Percentiles rank a stretch among this genome's conserved stretches.
Conservation (phyloP, 2,888 invertebrate genomes). For the Phortica okadai region DNA sequence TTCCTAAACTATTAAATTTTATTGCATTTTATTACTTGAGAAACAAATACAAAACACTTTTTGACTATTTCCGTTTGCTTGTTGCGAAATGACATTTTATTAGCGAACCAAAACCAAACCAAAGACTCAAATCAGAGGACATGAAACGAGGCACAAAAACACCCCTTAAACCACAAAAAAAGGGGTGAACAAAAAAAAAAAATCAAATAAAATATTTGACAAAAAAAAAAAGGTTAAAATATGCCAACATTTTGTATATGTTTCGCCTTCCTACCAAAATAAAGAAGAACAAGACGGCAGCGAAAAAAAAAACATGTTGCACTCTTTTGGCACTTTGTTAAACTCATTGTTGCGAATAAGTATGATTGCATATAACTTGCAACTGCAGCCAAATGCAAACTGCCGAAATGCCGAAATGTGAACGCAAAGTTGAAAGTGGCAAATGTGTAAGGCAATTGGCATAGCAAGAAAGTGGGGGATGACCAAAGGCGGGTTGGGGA, state of each 20-base stretch:
- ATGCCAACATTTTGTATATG: slow-evolving; percentile 47
- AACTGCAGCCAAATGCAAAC: slow-evolving; percentile 13
- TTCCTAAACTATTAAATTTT: slow-evolving; percentile 67
- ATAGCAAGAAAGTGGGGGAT: background rate
- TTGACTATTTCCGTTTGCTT: slow-evolving; percentile 68
- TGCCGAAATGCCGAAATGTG: background rate
- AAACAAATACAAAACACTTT: slow-evolving; percentile 70
- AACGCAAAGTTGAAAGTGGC: background rate
- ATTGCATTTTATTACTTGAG: slow-evolving; percentile 50
- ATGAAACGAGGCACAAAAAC: background rate
- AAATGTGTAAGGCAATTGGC: background rate
- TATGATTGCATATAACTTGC: background rate
- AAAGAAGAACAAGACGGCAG: no score
- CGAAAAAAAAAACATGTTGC: background rate
- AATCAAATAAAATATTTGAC: slow-evolving; percentile 26
- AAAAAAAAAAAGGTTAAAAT: slow-evolving; percentile 58
- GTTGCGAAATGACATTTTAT: slow-evolving; percentile 63
- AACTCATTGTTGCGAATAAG: slow-evolving; percentile 9
- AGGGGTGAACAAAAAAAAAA: slow-evolving; percentile 30
- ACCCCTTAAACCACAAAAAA: slow-evolving; percentile 42
- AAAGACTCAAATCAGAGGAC: background rate
- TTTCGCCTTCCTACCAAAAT: slow-evolving; percentile 2
- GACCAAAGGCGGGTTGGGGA: background rate
- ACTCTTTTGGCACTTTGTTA: slow-evolving; percentile 18
- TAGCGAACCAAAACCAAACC: slow-evolving; percentile 26